A percentile compares a stretch with the other conserved stretches of the same genome.
phyloP scores from a whole-genome alignment of 2,797 vertebrate genomes.

The Catostomus latipinnis region DNA sequence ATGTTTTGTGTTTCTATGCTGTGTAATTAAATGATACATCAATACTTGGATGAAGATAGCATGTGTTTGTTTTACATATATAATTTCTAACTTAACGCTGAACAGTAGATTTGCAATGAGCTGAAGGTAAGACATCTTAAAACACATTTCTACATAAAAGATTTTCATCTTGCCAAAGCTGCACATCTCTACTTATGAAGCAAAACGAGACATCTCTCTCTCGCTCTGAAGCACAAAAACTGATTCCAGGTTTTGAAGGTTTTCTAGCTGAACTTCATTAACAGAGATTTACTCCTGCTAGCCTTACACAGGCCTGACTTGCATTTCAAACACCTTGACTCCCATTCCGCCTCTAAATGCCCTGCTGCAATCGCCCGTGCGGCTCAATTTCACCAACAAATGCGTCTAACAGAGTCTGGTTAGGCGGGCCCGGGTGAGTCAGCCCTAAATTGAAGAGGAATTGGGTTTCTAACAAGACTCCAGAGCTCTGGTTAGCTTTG shows the following conservation, averaged over 20 bases:
- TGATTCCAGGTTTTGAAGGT: not conserved
- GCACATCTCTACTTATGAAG: conserved; percentile 7
- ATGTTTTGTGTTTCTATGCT: not conserved
- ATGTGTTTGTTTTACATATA: not conserved
- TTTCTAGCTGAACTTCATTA: conserved; percentile 64
- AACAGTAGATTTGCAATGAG: not conserved
- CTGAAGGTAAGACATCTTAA: not conserved
- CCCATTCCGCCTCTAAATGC: conserved; percentile 52
- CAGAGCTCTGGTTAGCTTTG: conserved; percentile 65
- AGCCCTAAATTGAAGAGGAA: conserved; percentile 63
- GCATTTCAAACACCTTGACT: conserved; percentile 59
- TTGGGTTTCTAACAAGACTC: conserved; percentile 70
- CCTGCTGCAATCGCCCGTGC: conserved; percentile 53
- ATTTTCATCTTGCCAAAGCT: conserved; percentile 3
- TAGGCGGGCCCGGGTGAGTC: conserved; percentile 56
- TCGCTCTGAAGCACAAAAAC: conserved; percentile 4
- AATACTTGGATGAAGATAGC: not conserved
- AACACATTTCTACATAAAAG: conserved; percentile 17
- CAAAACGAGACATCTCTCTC: conserved; percentile 8
- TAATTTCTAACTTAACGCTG: not conserved
- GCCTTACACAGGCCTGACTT: conserved; percentile 39
- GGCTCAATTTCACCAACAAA: conserved; percentile 65
- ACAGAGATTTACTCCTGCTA: conserved; percentile 60
- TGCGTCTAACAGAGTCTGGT: conserved; percentile 56
- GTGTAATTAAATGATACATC: not conserved